Conservation (phyloP, 2,797 vertebrate species). For the Cryptoblepharus egeriae region DNA sequence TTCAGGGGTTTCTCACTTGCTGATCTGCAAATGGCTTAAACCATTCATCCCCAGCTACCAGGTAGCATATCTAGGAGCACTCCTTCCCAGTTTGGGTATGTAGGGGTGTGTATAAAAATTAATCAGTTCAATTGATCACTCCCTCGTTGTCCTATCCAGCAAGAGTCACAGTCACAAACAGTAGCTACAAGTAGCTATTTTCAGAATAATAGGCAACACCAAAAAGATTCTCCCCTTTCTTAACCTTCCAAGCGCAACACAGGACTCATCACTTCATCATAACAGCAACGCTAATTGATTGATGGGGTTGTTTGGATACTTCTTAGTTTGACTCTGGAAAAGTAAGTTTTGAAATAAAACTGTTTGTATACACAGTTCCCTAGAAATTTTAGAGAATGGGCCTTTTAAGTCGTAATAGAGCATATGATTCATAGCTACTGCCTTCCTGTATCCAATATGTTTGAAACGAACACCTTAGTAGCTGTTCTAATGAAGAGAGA, state of each 20-base stretch:
- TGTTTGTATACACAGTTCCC: not conserved
- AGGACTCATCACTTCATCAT: not conserved
- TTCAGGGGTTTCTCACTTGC: too few species aligned
- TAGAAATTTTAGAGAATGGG: not conserved
- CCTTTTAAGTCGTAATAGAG: not conserved
- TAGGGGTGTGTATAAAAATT: too few species aligned
- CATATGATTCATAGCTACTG: not conserved
- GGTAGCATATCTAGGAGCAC: too few species aligned
- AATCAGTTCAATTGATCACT: too few species aligned
- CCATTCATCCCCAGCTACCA: too few species aligned
- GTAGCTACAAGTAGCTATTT: not conserved
- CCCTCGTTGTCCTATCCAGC: too few species aligned
- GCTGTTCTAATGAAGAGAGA: not conserved
- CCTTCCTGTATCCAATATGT: not conserved
- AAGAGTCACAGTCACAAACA: too few species aligned
- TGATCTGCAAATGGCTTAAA: too few species aligned
- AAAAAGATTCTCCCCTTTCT: not conserved
- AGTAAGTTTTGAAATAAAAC: not conserved
- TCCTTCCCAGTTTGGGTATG: too few species aligned
- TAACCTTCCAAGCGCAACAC: not conserved
- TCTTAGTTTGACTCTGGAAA: conserved; percentile 1
- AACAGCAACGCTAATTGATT: not conserved
- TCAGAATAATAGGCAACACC: conserved; percentile 1
- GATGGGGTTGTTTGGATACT: not conserved
- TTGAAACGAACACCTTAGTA: not conserved